phyloP scores from a whole-genome alignment of 2,797 vertebrate genomes.

The Neopelma chrysocephalum region DNA sequence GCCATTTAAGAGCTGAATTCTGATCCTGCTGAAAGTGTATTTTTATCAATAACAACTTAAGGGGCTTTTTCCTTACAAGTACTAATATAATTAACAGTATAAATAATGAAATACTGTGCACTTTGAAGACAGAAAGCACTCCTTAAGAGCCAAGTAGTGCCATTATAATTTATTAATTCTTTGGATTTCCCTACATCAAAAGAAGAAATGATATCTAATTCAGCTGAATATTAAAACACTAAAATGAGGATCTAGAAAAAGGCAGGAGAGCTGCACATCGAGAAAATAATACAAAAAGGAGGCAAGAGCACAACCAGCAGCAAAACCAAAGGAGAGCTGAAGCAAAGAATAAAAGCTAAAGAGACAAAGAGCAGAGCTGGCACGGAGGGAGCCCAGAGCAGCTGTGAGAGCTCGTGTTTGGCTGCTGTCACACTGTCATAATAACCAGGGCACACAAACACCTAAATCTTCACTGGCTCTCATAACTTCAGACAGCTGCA shows the following conservation, averaged over 20 bases:
- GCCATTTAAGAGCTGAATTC: neutral
- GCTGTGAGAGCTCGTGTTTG: neutral
- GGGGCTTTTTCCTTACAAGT: neutral
- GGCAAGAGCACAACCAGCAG: neutral
- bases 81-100: constrained; percentile 51
- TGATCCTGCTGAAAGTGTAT: neutral
- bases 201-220: neutral
- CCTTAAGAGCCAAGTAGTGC: neutral
- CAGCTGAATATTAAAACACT: neutral
- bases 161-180: constrained; percentile 18
- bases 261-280: neutral
- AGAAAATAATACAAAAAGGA: neutral
- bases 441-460: neutral
- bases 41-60: neutral
- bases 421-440: neutral
- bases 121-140: neutral
- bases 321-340: neutral
- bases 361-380: neutral
- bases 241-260: neutral
- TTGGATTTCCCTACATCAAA: constrained; percentile 11
- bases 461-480: neutral
- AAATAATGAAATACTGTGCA: constrained; percentile 3
- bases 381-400: neutral
- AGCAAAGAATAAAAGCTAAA: neutral
- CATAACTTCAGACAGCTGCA: neutral